Evolutionary conservation across 2,113 vertebrate genomes (phyloP), one percentile per base, ranked within the genome.

Genomic region (Pachypanchax playfairii): DNA sequence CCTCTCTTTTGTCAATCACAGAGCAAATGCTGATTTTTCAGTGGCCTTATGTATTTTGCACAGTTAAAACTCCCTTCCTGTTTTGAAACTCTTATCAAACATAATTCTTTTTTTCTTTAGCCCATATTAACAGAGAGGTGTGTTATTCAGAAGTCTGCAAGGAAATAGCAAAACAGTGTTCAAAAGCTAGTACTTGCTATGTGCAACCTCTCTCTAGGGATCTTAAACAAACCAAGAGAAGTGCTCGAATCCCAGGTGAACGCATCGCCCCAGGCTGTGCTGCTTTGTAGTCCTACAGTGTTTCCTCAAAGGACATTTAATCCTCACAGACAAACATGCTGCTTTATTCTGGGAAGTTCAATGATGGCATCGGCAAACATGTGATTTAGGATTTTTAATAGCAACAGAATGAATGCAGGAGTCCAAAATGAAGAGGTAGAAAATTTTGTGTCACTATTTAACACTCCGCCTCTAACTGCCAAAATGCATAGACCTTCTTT

Each of bases 141-240:
- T 59, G 83, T 80, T 79, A 79, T 85, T 80, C 69, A 69, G 57
- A 28, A 49, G 54, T 55, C 68, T 53, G 46, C 8, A 2, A 36
- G 54, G 67, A 79, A 83, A 80, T 43, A n/a, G 56, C 39, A 70
- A 83, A 82, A 73, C 50, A 64, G 33, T 56, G 66, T 71, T 84
- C 54, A 83, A 82, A 84, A 72, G 70, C 22, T 51, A 39, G 53
- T 29, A 60, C 63, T 77, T 58, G 43, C 66, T 60, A 78, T 68
- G 68, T 70, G 75, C 54, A 79, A 50, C 29, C 49, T 70, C 63
- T 83, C 84, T 67, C 79, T 26, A 2, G 83, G 73, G 86, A 80
- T 55, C 68, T 71, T 79, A 88, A 88, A 87, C 77, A 85, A 90
- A 86, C 68, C 52, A 68, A 68, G 73, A 79, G 73, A 85, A 88